Conservation (phyloP, 1,140 invertebrate genomes). For the Anastatus disparis region DNA sequence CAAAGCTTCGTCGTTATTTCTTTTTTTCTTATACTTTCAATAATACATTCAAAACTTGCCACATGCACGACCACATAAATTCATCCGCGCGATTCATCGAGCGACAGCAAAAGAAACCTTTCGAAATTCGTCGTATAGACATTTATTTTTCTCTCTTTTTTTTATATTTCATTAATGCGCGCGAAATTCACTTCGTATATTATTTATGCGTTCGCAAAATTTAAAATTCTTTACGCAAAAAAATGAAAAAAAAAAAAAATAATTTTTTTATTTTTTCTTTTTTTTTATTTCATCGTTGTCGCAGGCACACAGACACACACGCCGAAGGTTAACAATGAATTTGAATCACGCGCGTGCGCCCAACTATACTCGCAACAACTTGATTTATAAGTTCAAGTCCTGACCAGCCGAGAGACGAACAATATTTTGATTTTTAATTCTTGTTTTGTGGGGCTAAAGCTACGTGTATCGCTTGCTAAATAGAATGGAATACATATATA, state of each 20-base stretch:
- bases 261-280: no score
- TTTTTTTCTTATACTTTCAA: not conserved
- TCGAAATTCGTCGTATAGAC: conserved; percentile 15
- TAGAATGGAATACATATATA: no score
- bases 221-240: conserved; percentile 38
- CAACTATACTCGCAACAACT: no score
- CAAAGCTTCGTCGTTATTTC: conserved; percentile 17
- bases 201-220: conserved; percentile 36
- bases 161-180: not conserved
- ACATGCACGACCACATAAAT: conserved; percentile 26
- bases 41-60: not conserved
- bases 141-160: no score
- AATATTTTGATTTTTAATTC: conserved; percentile 58
- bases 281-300: conserved; percentile 6
- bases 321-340: conserved; percentile 46
- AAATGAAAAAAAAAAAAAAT: no score
- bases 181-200: conserved; percentile 29
- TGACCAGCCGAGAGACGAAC: conserved; percentile 43
- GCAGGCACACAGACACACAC: not conserved
- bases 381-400: conserved; percentile 61
- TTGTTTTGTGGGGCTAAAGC: conserved; percentile 53
- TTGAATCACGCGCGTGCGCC: no score
- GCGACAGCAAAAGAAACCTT: not conserved
- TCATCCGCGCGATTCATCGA: conserved; percentile 23
- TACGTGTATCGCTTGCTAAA: conserved; percentile 59